These are phyloP conservation scores for Mycetomoellerius zeteki DNA, from an alignment of 1,140 invertebrate species.

Conservation along the genomic window DNA sequence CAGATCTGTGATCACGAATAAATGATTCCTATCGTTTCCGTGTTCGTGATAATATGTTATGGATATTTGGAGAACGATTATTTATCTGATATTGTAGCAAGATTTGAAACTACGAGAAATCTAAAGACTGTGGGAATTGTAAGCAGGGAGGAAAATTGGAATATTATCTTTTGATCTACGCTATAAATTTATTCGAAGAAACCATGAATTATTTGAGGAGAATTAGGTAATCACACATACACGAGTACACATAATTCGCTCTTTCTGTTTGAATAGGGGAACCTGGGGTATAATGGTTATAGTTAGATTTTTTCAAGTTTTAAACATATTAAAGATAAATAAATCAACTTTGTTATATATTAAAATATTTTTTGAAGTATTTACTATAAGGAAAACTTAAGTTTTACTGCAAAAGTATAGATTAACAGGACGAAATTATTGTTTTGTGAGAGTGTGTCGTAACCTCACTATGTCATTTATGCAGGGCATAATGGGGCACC, in stretches of 20 bases:
- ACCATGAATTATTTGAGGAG: neutral
- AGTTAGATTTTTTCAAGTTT: too few species aligned
- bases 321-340: too few species aligned
- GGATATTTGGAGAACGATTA: slow-evolving; percentile 24
- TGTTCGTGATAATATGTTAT: slow-evolving; percentile 39
- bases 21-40: slow-evolving; percentile 32
- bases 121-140: neutral
- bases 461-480: too few species aligned
- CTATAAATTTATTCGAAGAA: slow-evolving; percentile 1
- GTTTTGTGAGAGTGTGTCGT: too few species aligned
- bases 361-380: too few species aligned
- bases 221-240: neutral
- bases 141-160: neutral
- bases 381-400: too few species aligned
- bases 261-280: neutral
- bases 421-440: too few species aligned
- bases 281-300: too few species aligned
- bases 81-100: neutral
- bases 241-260: neutral
- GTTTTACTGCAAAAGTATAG: too few species aligned
- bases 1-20: slow-evolving; percentile 57
- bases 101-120: neutral
- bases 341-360: too few species aligned
- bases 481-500: too few species aligned
- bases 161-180: slow-evolving; percentile 7